These are phyloP conservation scores for Salticus scenicus DNA, from an alignment of 2,888 invertebrate genomes.

Conservation along the genomic window DNA sequence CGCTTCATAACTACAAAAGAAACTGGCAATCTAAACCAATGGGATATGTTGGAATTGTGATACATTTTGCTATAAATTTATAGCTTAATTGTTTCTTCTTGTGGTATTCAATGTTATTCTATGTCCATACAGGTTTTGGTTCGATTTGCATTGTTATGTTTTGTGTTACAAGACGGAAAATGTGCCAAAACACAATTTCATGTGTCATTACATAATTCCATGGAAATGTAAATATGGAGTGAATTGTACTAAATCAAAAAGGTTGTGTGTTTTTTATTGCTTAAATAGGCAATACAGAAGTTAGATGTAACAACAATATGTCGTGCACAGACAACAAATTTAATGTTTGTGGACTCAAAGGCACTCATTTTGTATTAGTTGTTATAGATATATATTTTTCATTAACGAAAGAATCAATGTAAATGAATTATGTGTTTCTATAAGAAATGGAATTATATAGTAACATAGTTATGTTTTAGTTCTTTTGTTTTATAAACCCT, in stretches of 20 bases:
- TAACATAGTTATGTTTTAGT: not conserved
- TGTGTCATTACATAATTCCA: slow-evolving; percentile 24
- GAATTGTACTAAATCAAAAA: slow-evolving; percentile 5
- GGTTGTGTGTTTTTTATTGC: no score
- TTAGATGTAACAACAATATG: no score
- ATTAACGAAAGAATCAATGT: not conserved
- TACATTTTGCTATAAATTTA: not conserved
- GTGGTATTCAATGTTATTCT: not conserved
- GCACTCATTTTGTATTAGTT: no score
- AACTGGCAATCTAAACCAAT: no score
- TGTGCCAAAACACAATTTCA: slow-evolving; percentile 58
- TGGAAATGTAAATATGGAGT: slow-evolving; percentile 54
- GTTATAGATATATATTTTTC: no score
- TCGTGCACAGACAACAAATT: no score
- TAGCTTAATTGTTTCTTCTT: not conserved
- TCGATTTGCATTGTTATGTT: not conserved
- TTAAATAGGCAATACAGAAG: no score
- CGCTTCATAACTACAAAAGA: no score
- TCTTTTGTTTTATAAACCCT: no score
- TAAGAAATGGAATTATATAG: not conserved
- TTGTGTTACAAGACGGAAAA: slow-evolving; percentile 27
- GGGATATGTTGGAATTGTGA: not conserved
- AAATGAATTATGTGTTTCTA: not conserved
- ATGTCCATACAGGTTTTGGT: not conserved
- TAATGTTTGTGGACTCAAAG: no score